phyloP scores from a whole-genome alignment of 2,113 vertebrate genomes.

The Anolis carolinensis region DNA sequence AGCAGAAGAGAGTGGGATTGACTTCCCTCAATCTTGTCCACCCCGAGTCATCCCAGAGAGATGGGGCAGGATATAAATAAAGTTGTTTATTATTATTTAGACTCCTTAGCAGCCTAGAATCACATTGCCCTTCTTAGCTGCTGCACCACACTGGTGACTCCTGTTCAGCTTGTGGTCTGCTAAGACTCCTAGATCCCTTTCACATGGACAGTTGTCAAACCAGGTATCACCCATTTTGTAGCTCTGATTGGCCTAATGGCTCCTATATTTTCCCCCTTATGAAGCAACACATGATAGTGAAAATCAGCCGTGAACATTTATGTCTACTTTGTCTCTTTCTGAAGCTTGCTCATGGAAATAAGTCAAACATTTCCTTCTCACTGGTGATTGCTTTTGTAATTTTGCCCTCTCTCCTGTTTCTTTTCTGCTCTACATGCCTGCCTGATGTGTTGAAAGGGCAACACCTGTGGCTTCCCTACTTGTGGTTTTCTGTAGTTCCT shows the following conservation, averaged over 20 bases:
- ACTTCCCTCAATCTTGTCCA: no score
- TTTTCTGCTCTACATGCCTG: background rate
- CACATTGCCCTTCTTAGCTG: no score
- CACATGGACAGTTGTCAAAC: no score
- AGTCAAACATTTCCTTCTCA: background rate
- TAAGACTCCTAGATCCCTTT: no score
- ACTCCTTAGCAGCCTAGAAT: no score
- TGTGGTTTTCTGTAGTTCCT: background rate
- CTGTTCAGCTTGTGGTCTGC: no score
- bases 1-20: no score
- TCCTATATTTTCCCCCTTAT: background rate
- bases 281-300: background rate
- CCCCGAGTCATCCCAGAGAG: no score
- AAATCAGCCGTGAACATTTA: background rate
- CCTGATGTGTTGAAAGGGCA: background rate
- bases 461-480: background rate
- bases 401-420: fast-evolving
- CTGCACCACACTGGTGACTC: no score
- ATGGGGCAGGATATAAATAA: no score
- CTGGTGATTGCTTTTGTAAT: background rate
- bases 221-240: background rate
- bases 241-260: background rate
- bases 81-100: no score
- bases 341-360: background rate
- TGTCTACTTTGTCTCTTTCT: background rate